Evolutionary conservation across 2,888 invertebrate species (phyloP).

Genomic region (Corbicula japonica): DNA sequence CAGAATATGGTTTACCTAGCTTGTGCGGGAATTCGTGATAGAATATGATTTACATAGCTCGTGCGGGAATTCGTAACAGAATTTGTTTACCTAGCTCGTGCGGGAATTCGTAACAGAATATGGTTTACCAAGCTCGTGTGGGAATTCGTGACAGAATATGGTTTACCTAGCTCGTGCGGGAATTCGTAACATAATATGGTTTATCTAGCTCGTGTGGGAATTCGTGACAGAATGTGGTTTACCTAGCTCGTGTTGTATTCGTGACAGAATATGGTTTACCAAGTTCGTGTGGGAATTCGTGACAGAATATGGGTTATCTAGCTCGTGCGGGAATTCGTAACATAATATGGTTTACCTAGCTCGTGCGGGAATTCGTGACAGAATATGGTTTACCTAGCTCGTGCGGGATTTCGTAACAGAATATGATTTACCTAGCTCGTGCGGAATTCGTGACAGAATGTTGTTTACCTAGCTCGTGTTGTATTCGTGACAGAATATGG

Average conservation of each 20-base stretch:
- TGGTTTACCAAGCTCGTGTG: no score
- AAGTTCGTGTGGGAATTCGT: background rate
- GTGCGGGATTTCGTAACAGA: no score
- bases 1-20: background rate
- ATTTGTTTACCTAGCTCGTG: background rate
- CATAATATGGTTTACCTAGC: background rate
- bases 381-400: no score
- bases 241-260: background rate
- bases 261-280: background rate
- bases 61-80: background rate
- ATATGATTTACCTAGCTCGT: no score
- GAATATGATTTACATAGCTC: background rate
- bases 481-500: no score
- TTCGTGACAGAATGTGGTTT: background rate
- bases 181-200: background rate
- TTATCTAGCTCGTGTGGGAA: background rate
- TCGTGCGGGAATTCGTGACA: no score
- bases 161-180: background rate
- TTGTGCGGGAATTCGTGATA: background rate
- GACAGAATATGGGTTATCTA: background rate
- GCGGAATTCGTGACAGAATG: no score
- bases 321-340: background rate
- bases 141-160: no score
- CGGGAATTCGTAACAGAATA: no score
- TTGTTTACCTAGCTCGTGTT: no score